phyloP scores from a whole-genome alignment of 2,113 vertebrate genomes.

The Suncus etruscus region DNA sequence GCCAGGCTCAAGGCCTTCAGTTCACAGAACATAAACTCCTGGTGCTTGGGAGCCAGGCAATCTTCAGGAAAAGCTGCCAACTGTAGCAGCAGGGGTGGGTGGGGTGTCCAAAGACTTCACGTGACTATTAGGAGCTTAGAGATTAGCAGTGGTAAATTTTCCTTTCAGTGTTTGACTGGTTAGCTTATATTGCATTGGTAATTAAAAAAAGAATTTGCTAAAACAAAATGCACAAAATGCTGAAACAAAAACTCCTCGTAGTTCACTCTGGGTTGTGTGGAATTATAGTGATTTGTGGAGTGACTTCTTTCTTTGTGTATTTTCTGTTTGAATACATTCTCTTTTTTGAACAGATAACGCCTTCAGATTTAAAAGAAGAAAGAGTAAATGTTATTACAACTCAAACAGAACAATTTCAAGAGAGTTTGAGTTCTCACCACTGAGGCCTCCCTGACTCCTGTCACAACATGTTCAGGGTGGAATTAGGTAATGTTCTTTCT shows the following conservation, averaged over 20 bases:
- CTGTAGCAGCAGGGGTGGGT: not conserved
- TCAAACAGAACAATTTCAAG: slow-evolving; percentile 34
- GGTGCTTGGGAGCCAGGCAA: not conserved
- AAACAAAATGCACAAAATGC: not conserved
- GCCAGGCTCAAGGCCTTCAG: not conserved
- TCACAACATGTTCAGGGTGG: not conserved
- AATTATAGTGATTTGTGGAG: not conserved
- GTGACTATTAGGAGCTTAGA: not conserved
- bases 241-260: not conserved
- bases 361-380: not conserved
- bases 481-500: slow-evolving; percentile 32
- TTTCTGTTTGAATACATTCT: slow-evolving; percentile 4
- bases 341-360: slow-evolving; percentile 28
- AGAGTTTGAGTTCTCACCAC: not conserved
- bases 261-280: not conserved
- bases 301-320: not conserved
- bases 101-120: not conserved
- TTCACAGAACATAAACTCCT: not conserved
- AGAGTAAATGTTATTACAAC: slow-evolving; percentile 29
- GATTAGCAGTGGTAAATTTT: slow-evolving; percentile 20
- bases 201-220: slow-evolving; percentile 24
- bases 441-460: not conserved
- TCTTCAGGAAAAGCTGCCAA: not conserved
- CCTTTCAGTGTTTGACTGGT: slow-evolving; percentile 26
- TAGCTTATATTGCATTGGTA: not conserved